These are phyloP conservation scores for Galendromus occidentalis DNA, from an alignment of 1,140 invertebrate species.

Conservation along the genomic window DNA sequence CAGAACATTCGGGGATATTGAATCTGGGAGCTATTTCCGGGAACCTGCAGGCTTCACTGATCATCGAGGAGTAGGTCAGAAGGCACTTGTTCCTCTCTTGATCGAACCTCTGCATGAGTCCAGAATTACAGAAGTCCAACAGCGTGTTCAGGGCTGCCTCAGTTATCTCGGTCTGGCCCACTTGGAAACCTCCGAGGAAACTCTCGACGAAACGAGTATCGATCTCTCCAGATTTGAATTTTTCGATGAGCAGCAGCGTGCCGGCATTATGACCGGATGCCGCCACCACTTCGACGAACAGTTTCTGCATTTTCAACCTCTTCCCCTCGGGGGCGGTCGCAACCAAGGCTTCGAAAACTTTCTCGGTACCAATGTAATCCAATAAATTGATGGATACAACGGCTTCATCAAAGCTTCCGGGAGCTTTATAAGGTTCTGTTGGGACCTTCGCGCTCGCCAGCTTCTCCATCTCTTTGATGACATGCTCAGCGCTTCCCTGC, in stretches of 20 bases:
- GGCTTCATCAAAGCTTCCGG: neutral
- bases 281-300: neutral
- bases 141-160: neutral
- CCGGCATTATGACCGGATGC: neutral
- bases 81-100: neutral
- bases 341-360: neutral
- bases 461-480: neutral
- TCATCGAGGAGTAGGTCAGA: neutral
- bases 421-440: neutral
- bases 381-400: neutral
- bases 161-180: neutral
- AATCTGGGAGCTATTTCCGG: neutral
- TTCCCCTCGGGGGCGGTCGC: neutral
- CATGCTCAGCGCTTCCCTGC: neutral
- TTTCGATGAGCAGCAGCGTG: neutral
- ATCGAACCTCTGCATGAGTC: neutral
- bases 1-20: neutral
- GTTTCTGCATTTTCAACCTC: neutral
- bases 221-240: neutral
- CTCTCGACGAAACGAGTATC: neutral
- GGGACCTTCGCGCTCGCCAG: neutral
- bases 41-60: neutral
- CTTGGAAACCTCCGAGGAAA: neutral
- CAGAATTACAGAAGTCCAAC: neutral
- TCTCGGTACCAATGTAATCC: neutral